A percentile compares a stretch with the other conserved stretches of the same genome.
These are phyloP conservation scores for Torymus texanus DNA, from an alignment of 2,888 invertebrate species.

Conservation along the genomic window DNA sequence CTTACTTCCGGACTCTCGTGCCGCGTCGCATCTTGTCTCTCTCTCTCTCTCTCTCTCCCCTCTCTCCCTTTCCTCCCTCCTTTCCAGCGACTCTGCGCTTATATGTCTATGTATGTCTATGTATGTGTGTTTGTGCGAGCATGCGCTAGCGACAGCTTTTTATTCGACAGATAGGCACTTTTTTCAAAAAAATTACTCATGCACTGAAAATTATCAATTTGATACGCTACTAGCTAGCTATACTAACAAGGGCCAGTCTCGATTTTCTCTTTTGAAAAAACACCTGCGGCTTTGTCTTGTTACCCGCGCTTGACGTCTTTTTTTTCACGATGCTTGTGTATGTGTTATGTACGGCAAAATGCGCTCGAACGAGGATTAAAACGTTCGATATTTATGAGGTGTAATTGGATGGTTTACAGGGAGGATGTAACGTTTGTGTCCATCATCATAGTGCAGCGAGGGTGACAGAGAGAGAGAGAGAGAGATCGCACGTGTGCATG, in stretches of 20 bases:
- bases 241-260: background rate
- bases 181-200: slow-evolving; percentile 45
- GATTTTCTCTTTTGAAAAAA: slow-evolving; percentile 14
- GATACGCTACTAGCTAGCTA: background rate
- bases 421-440: too few species aligned
- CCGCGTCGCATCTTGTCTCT: too few species aligned
- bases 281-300: slow-evolving; percentile 13
- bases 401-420: slow-evolving; percentile 17
- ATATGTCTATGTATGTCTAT: background rate
- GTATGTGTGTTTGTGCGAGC: background rate
- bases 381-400: slow-evolving; percentile 31
- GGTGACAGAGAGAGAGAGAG: too few species aligned
- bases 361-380: slow-evolving; percentile 20
- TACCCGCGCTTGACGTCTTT: background rate
- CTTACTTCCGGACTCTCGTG: slow-evolving; percentile 70
- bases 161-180: slow-evolving; percentile 23
- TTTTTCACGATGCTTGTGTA: too few species aligned
- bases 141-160: slow-evolving; percentile 15
- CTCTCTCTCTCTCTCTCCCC: background rate
- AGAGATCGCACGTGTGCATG: too few species aligned
- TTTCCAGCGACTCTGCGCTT: background rate
- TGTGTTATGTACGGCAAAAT: background rate
- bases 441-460: too few species aligned
- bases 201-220: slow-evolving; percentile 48
- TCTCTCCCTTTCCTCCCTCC: background rate